Evolutionary conservation across 2,888 invertebrate species (phyloP).

Genomic region (Sesia bembeciformis): DNA sequence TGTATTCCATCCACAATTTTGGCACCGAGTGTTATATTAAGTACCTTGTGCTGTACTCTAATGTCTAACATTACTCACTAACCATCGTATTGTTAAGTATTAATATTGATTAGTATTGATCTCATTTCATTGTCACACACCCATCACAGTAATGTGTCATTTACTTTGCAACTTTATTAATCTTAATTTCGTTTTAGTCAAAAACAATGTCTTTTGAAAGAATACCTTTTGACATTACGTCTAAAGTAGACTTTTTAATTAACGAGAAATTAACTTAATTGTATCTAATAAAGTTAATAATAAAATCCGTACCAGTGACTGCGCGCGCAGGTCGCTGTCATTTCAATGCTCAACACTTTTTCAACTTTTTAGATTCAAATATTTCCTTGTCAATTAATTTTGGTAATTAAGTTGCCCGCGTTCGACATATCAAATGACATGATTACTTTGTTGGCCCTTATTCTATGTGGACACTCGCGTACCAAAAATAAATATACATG

Average conservation of each 20-base stretch:
- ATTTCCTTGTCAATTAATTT: no score
- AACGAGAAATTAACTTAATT: no score
- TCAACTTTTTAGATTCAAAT: no score
- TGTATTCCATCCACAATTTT: no score
- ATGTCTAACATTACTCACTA: conserved; percentile 35
- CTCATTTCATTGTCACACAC: conserved; percentile 68
- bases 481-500: conserved; percentile 49
- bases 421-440: conserved; percentile 26
- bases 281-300: no score
- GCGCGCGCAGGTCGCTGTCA: no score
- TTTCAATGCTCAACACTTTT: no score
- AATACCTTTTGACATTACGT: no score
- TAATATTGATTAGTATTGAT: conserved; percentile 69
- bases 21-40: no score
- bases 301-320: no score
- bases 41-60: not conserved
- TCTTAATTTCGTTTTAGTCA: not conserved
- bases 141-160: conserved; percentile 47
- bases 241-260: no score
- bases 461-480: conserved; percentile 53
- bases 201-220: no score
- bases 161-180: conserved; percentile 1
- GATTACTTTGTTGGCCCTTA: conserved; percentile 42
- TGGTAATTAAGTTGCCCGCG: not conserved
- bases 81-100: conserved; percentile 64